A percentile compares a stretch with the other conserved stretches of the same genome.
These are phyloP conservation scores for Synergus laeviventris DNA, from an alignment of 2,888 invertebrate genomes.

Conservation along the genomic window DNA sequence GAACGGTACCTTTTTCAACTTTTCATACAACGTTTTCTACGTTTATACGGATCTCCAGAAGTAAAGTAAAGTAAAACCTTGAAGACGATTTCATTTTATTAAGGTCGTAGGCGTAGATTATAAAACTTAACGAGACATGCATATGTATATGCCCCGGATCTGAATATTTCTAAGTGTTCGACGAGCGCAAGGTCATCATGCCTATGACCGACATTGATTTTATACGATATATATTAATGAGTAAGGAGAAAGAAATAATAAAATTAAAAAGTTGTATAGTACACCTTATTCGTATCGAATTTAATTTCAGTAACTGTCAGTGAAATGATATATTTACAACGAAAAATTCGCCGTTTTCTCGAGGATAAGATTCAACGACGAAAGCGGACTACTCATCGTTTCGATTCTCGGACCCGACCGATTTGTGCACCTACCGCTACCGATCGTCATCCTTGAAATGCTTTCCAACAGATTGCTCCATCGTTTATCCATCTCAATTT, in stretches of 20 bases:
- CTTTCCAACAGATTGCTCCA: conserved; percentile 55
- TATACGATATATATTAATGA: conserved; percentile 70
- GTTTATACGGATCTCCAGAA: conserved; percentile 73
- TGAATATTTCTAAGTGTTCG: conserved; percentile 69
- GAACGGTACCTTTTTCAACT: conserved; percentile 70
- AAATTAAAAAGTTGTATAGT: conserved; percentile 74
- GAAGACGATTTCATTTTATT: conserved; percentile 36
- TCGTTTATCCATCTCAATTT: not conserved
- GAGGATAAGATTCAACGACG: conserved; percentile 64
- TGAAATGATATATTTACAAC: conserved; percentile 72
- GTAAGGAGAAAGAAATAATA: conserved; percentile 65
- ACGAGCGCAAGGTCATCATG: conserved; percentile 63
- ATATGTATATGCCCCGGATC: conserved; percentile 66
- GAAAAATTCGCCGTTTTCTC: conserved; percentile 70
- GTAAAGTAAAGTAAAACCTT: conserved; percentile 58
- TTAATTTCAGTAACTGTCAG: conserved; percentile 71
- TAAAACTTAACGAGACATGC: conserved; percentile 61
- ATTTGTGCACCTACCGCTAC: conserved; percentile 51
- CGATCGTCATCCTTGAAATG: conserved; percentile 60
- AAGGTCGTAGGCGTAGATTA: conserved; percentile 48
- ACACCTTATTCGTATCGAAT: conserved; percentile 70
- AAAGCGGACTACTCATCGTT: conserved; percentile 63
- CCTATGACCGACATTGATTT: conserved; percentile 71
- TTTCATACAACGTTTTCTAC: conserved; percentile 74
- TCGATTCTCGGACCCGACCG: conserved; percentile 59